Evolutionary conservation across 2,113 vertebrate species (phyloP).

Genomic region (Opisthocomus hoazin): DNA sequence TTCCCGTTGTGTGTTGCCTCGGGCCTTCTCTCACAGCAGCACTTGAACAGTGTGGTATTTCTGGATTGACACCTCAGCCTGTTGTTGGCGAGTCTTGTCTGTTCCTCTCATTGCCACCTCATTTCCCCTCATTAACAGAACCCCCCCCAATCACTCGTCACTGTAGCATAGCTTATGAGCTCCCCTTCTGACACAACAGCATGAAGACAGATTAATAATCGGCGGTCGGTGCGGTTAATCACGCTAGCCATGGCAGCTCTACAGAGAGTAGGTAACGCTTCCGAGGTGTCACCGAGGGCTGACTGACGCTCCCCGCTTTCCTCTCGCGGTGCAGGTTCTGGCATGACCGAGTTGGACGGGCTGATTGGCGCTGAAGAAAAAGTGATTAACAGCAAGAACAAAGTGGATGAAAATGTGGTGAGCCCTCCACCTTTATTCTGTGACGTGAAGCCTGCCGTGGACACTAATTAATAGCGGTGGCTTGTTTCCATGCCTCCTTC

Average conservation of each 20-base stretch:
- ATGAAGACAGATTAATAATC: neutral
- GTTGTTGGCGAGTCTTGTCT: neutral
- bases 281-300: neutral
- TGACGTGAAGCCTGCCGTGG: neutral
- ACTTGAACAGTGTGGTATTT: neutral
- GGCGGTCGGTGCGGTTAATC: neutral
- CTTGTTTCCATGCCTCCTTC: neutral
- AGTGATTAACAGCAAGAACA: conserved; percentile 90
- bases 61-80: neutral
- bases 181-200: neutral
- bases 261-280: neutral
- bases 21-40: neutral
- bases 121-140: conserved; percentile 29
- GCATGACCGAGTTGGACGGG: conserved; percentile 82
- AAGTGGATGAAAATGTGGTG: conserved; percentile 89
- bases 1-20: neutral
- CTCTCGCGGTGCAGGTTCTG: conserved; percentile 81
- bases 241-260: neutral
- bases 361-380: conserved; percentile 91
- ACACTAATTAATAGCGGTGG: neutral
- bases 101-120: conserved; percentile 23
- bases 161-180: neutral
- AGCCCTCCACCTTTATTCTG: conserved; percentile 45
- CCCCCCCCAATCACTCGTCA: neutral
- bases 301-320: neutral